Evolutionary conservation across 2,888 invertebrate species (phyloP).

Genomic region (Apamea epomidion): DNA sequence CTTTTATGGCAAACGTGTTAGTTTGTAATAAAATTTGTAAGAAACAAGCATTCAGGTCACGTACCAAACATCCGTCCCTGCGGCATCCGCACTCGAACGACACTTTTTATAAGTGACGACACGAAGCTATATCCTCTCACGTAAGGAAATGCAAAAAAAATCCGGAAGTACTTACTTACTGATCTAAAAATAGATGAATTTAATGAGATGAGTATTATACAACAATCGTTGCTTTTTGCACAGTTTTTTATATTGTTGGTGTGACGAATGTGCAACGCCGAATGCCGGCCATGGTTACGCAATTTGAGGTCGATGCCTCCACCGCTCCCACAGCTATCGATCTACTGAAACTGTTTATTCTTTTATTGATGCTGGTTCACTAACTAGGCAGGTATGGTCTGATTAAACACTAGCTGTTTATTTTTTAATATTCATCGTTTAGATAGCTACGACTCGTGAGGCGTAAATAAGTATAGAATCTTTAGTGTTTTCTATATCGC

Average conservation of each 20-base stretch:
- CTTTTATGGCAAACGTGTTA: constrained; percentile 47
- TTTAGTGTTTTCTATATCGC: constrained; percentile 26
- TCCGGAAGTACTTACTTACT: constrained; percentile 51
- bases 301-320: constrained; percentile 83
- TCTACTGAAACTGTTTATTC: constrained; percentile 74
- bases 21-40: constrained; percentile 58
- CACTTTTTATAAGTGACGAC: constrained; percentile 55
- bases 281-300: constrained; percentile 76
- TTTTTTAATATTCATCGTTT: constrained; percentile 56
- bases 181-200: constrained; percentile 38
- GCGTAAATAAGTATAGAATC: constrained; percentile 29
- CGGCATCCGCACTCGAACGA: constrained; percentile 56
- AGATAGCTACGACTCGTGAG: constrained; percentile 31
- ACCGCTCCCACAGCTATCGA: constrained; percentile 72
- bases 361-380: constrained; percentile 66
- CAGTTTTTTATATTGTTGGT: constrained; percentile 59
- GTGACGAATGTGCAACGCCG: constrained; percentile 73
- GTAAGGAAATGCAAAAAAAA: constrained; percentile 55
- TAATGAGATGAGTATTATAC: constrained; percentile 64
- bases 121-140: constrained; percentile 60
- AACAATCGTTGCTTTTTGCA: constrained; percentile 61
- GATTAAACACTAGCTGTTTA: constrained; percentile 40
- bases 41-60: constrained; percentile 71
- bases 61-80: constrained; percentile 73
- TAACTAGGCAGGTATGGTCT: constrained; percentile 47